Percentiles rank a stretch among this genome's conserved stretches.
These are phyloP conservation scores for Larimichthys polyactis DNA, from an alignment of 2,113 vertebrate genomes.

Conservation along the genomic window DNA sequence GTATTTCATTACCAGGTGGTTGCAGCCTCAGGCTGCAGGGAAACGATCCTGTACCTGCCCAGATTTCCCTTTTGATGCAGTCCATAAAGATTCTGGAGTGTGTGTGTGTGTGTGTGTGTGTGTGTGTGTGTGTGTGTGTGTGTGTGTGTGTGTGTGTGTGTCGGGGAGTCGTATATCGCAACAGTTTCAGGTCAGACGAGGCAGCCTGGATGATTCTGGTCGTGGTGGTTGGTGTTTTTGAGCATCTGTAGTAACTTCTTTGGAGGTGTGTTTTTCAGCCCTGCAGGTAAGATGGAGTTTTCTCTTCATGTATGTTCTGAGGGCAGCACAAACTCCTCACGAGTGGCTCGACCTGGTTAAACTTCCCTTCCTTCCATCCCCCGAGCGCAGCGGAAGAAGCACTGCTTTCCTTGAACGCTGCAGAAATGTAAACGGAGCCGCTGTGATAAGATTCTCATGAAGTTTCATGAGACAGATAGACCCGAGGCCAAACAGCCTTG, in stretches of 20 bases:
- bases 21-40: conserved; percentile 14
- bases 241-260: not conserved
- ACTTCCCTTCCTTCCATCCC: conserved; percentile 38
- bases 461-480: not conserved
- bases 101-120: not conserved
- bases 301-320: not conserved
- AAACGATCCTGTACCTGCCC: conserved; percentile 22
- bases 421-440: conserved; percentile 2
- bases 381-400: conserved; percentile 15
- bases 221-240: not conserved
- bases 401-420: not conserved
- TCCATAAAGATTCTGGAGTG: not conserved
- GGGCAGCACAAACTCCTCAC: not conserved
- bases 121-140: not conserved
- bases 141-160: not conserved
- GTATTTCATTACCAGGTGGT: conserved; percentile 48
- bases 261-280: not conserved
- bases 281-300: conserved; percentile 6
- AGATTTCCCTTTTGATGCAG: conserved; percentile 25
- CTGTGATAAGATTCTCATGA: no score
- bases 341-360: conserved; percentile 5
- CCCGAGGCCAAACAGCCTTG: not conserved
- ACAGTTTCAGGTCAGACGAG: conserved; percentile 8
- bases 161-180: not conserved
- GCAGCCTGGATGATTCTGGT: not conserved